Percentiles rank a stretch among this genome's conserved stretches.
phyloP scores from a whole-genome alignment of 1,140 invertebrate species.

The Caenorhabditis remanei region DNA sequence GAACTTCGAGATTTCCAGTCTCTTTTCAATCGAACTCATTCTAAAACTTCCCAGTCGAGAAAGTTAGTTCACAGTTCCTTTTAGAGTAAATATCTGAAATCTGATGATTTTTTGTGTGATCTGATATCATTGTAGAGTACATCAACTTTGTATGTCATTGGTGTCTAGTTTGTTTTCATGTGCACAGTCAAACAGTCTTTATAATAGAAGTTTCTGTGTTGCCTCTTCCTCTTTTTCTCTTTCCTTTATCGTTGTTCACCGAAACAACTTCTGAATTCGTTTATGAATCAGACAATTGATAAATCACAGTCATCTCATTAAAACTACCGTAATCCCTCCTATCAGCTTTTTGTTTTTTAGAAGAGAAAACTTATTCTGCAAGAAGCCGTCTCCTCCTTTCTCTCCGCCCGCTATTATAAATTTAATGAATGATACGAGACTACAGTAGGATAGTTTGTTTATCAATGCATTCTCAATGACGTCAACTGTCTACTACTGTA shows the following conservation, averaged over 20 bases:
- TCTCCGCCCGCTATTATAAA: neutral
- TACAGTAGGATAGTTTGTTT: neutral
- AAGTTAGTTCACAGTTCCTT: too few species aligned
- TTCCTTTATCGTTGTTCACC: conserved; percentile 25
- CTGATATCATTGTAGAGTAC: conserved; percentile 47
- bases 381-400: neutral
- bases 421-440: neutral
- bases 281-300: conserved; percentile 16
- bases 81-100: neutral
- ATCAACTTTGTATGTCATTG: conserved; percentile 31
- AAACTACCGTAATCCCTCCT: conserved; percentile 13
- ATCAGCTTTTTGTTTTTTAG: neutral
- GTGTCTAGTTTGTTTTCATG: conserved; percentile 47
- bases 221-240: neutral
- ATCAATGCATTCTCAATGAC: neutral
- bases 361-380: neutral
- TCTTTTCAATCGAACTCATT: too few species aligned
- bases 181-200: neutral
- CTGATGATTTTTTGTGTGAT: neutral
- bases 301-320: conserved; percentile 20
- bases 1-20: too few species aligned
- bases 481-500: neutral
- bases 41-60: too few species aligned
- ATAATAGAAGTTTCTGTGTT: neutral
- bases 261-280: conserved; percentile 30